Conservation (phyloP, 2,797 vertebrate species). For the Meda fulgida region DNA sequence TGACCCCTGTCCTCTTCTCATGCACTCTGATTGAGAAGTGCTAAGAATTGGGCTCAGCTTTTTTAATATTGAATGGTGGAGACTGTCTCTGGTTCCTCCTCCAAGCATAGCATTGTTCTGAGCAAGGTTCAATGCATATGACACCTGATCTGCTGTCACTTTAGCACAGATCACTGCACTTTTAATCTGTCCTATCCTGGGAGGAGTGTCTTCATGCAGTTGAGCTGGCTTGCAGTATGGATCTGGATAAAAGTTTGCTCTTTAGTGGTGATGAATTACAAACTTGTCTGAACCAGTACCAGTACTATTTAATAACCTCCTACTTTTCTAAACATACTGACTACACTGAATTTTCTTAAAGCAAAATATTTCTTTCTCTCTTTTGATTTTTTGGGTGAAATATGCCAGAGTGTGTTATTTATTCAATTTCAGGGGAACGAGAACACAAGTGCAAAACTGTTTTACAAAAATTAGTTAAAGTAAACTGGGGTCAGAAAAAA, state of each 20-base stretch:
- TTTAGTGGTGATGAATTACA: background rate
- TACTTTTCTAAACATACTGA: background rate
- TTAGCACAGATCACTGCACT: conserved; percentile 67
- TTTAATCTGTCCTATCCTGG: conserved; percentile 62
- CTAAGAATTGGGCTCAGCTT: conserved; percentile 52
- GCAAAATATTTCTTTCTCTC: background rate
- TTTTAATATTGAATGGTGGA: conserved; percentile 74
- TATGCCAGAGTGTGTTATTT: background rate
- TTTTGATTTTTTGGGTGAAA: background rate
- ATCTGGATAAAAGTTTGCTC: background rate
- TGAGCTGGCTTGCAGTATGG: background rate
- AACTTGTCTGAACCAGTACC: background rate
- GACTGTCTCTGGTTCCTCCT: conserved; percentile 72
- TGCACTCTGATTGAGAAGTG: conserved; percentile 51
- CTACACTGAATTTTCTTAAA: background rate
- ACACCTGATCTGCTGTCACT: conserved; percentile 75
- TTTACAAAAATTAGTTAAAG: background rate
- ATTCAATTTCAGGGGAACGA: background rate
- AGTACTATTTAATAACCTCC: background rate
- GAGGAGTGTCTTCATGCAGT: conserved; percentile 37
- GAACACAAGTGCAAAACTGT: background rate
- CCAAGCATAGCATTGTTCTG: conserved; percentile 69
- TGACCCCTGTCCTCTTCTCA: conserved; percentile 21
- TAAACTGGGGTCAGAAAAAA: background rate
- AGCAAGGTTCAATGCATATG: conserved; percentile 63